A percentile compares a stretch with the other conserved stretches of the same genome.
Conservation (phyloP, 1,140 invertebrate genomes). For the Ostrea edulis region DNA sequence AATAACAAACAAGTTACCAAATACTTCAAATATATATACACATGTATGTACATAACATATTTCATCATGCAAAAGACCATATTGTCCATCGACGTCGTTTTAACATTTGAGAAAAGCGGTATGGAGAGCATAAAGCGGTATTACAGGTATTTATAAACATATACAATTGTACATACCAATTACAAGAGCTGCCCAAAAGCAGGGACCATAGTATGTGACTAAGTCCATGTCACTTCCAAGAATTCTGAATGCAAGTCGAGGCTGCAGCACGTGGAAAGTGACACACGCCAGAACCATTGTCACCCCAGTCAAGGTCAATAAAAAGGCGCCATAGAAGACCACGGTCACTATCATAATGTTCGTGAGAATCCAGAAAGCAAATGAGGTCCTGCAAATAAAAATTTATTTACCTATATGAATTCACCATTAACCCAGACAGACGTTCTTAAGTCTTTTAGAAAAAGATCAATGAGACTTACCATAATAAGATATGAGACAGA, state of each 20-base stretch:
- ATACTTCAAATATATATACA: no score
- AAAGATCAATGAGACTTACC: slow-evolving; percentile 59
- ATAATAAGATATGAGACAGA: slow-evolving; percentile 66
- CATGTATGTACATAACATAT: no score
- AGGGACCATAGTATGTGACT: slow-evolving; percentile 66
- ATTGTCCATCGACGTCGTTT: no score
- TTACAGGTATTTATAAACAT: no score
- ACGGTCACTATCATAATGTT: slow-evolving; percentile 69
- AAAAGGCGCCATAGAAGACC: slow-evolving; percentile 67
- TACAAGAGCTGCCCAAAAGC: slow-evolving; percentile 68
- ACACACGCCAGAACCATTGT: slow-evolving; percentile 67
- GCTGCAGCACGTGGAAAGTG: slow-evolving; percentile 67
- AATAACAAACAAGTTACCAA: background rate
- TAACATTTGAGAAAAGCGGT: no score
- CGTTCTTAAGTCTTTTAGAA: background rate
- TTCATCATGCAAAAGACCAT: no score
- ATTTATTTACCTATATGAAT: background rate
- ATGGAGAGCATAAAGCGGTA: no score
- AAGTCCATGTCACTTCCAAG: slow-evolving; percentile 63
- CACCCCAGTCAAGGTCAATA: slow-evolving; percentile 65
- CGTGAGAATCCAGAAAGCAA: slow-evolving; percentile 70
- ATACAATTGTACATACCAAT: slow-evolving; percentile 65
- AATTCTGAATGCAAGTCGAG: slow-evolving; percentile 57
- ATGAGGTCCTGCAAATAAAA: slow-evolving; percentile 66
- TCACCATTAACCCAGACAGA: no score